Percentiles rank a stretch among this genome's conserved stretches.
Conservation (phyloP, 2,888 invertebrate genomes). For the Polymixis flavicincta region DNA sequence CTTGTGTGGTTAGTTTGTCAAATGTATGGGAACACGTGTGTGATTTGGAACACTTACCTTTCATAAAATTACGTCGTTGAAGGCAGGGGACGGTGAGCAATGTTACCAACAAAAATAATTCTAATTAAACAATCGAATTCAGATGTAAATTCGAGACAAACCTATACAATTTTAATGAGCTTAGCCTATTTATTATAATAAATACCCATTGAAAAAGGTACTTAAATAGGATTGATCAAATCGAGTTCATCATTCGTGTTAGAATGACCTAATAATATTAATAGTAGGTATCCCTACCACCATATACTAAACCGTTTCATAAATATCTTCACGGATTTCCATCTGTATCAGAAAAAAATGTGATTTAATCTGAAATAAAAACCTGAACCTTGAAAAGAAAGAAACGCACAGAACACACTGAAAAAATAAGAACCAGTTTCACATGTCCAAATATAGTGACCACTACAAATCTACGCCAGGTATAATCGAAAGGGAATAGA, state of each 20-base stretch:
- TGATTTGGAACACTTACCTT: slow-evolving; percentile 1
- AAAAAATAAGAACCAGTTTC: neutral
- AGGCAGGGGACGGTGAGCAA: slow-evolving; percentile 24
- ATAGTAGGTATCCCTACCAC: neutral
- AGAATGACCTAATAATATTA: neutral
- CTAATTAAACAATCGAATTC: neutral
- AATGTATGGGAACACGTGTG: slow-evolving; percentile 7
- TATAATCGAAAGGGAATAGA: neutral
- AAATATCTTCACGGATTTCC: neutral
- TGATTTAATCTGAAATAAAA: neutral
- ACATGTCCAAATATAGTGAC: neutral
- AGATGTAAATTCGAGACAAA: neutral
- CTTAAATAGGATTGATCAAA: neutral
- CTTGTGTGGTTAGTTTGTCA: neutral
- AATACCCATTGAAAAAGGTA: neutral
- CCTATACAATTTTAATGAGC: no score
- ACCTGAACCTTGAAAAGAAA: neutral
- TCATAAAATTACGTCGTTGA: slow-evolving; percentile 6
- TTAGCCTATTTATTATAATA: neutral
- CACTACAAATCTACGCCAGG: no score
- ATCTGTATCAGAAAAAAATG: neutral
- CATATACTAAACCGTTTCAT: neutral
- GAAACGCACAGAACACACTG: neutral
- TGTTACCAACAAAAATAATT: slow-evolving; percentile 25
- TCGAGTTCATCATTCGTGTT: no score